phyloP scores from a whole-genome alignment of 2,113 vertebrate species.

The Lampris megalopsis region DNA sequence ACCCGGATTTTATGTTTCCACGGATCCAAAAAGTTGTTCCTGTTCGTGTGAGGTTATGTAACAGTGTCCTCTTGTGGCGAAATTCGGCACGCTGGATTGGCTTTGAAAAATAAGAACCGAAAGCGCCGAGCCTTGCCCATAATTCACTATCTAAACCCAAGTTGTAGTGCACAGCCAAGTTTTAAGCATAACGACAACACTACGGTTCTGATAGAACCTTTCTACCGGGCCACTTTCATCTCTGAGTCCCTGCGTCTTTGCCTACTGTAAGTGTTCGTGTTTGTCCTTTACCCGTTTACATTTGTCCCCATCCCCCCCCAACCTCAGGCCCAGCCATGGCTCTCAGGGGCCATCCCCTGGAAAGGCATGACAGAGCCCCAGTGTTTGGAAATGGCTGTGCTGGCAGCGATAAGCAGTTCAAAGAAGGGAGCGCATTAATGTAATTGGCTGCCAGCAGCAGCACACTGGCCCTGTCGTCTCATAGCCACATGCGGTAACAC shows the following conservation, averaged over 20 bases:
- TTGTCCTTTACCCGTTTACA: constrained; percentile 61
- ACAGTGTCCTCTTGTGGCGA: no score
- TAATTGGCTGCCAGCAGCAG: constrained; percentile 85
- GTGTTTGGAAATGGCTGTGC: constrained; percentile 82
- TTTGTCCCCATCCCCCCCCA: constrained; percentile 40
- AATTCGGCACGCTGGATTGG: no score
- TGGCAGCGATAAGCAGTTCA: constrained; percentile 87
- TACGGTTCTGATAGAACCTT: constrained; percentile 40
- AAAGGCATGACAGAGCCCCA: constrained; percentile 79
- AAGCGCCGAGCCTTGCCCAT: neutral
- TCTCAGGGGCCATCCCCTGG: constrained; percentile 75
- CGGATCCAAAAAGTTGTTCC: no score
- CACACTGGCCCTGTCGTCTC: constrained; percentile 75
- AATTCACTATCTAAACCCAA: constrained; percentile 5
- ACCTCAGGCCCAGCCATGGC: constrained; percentile 56
- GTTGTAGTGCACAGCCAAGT: constrained; percentile 32
- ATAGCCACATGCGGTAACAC: constrained; percentile 76
- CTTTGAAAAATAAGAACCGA: no score
- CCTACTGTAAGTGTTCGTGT: constrained; percentile 23
- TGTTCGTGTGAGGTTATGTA: no score
- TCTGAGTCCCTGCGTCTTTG: constrained; percentile 24
- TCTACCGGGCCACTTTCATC: constrained; percentile 34
- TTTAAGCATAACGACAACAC: constrained; percentile 36
- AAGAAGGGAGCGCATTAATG: constrained; percentile 84
- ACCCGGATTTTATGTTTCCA: no score